Conservation (phyloP, 2,888 invertebrate species). For the Thymelicus lineola region DNA sequence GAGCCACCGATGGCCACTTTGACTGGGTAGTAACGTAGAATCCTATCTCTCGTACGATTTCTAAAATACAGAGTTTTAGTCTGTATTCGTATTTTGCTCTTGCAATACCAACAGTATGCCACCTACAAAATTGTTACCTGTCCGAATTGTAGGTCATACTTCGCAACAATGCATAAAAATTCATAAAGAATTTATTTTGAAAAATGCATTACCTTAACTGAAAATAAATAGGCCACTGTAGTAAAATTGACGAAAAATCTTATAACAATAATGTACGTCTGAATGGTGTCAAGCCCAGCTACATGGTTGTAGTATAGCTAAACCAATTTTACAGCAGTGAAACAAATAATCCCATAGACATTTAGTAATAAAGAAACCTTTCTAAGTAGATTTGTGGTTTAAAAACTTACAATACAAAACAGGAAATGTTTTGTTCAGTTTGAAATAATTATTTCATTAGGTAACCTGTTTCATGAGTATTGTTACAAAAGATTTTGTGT, state of each 20-base stretch:
- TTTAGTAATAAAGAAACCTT: no score
- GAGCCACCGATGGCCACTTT: slow-evolving; percentile 32
- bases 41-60: slow-evolving; percentile 27
- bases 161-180: slow-evolving; percentile 22
- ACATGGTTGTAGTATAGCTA: no score
- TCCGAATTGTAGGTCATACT: slow-evolving; percentile 24
- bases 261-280: no score
- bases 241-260: not conserved
- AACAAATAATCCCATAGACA: no score
- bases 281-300: no score
- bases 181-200: slow-evolving; percentile 3
- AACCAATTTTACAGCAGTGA: no score
- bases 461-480: no score
- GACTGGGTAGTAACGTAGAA: slow-evolving; percentile 21
- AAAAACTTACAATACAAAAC: no score
- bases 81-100: slow-evolving; percentile 12
- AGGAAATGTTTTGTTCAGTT: no score
- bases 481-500: no score
- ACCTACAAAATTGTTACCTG: slow-evolving; percentile 33
- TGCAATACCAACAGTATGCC: slow-evolving; percentile 16
- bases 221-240: not conserved
- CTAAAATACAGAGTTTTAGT: slow-evolving; percentile 28
- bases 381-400: no score
- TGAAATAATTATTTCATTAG: no score
- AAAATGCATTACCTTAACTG: not conserved